phyloP scores from a whole-genome alignment of 2,113 vertebrate genomes.

The Pampusana beccarii region DNA sequence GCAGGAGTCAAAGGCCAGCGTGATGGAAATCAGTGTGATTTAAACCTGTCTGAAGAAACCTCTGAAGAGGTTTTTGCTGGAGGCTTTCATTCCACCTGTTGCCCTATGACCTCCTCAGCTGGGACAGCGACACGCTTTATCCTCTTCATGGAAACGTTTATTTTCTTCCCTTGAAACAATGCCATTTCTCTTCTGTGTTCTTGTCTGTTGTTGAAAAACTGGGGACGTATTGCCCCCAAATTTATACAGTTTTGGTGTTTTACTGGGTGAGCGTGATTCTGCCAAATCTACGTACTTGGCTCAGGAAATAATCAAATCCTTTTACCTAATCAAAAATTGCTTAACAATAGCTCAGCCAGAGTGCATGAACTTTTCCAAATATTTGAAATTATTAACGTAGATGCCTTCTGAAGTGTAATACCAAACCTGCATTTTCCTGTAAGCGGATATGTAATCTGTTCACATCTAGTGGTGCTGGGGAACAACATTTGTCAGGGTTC shows the following conservation, averaged over 20 bases:
- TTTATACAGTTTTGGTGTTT: rapidly evolving
- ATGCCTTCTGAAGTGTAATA: conserved; percentile 5
- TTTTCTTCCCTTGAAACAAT: background rate
- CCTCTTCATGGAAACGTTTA: background rate
- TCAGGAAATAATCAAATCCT: background rate
- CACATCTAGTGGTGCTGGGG: background rate
- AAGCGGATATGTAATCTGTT: conserved; percentile 6
- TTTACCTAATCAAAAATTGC: conserved; percentile 31
- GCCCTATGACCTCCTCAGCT: conserved; percentile 47
- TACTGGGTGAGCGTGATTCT: background rate
- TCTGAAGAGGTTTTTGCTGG: conserved; percentile 40
- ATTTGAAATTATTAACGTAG: conserved; percentile 21
- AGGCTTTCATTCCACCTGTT: conserved; percentile 40
- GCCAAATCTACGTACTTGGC: background rate
- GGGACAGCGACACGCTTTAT: background rate
- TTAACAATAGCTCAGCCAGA: background rate
- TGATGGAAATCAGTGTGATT: background rate
- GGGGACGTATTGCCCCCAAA: background rate
- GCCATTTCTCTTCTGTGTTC: background rate
- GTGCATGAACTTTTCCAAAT: background rate
- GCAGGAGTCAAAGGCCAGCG: conserved; percentile 48
- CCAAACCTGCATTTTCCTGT: background rate
- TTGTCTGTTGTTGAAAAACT: background rate
- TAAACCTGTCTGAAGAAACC: conserved; percentile 30
- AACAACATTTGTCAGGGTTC: conserved; percentile 29